Conservation (phyloP, 2,113 vertebrate species). For the Acanthisitta chloris region DNA sequence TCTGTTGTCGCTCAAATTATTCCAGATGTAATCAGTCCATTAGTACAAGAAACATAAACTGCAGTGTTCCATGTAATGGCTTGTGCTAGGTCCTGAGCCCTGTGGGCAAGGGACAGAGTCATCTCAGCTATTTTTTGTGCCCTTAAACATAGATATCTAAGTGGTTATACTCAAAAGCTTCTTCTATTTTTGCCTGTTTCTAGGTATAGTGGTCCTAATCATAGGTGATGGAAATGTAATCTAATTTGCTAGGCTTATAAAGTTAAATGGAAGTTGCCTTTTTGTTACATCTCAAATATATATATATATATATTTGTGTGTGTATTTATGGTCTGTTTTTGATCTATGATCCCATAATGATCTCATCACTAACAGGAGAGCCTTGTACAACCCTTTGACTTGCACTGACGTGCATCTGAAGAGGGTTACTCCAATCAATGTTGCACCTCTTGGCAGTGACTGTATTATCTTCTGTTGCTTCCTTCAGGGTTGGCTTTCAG, state of each 20-base stretch:
- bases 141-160: neutral
- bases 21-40: neutral
- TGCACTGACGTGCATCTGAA: neutral
- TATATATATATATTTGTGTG: too few species aligned
- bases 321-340: neutral
- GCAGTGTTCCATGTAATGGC: rapidly evolving
- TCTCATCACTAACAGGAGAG: neutral
- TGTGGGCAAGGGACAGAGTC: neutral
- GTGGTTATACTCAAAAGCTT: neutral
- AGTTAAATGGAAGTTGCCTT: neutral
- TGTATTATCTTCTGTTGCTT: neutral
- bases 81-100: neutral
- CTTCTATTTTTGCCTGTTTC: neutral
- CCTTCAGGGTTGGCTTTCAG: neutral
- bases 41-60: neutral
- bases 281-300: neutral
- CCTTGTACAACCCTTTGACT: neutral
- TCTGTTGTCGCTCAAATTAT: neutral
- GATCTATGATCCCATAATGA: neutral
- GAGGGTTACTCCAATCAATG: neutral
- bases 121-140: neutral
- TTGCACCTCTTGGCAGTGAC: neutral
- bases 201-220: neutral
- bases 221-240: neutral
- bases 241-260: neutral